phyloP scores from a whole-genome alignment of 2,888 invertebrate species.

The Heteromurus nitidus region DNA sequence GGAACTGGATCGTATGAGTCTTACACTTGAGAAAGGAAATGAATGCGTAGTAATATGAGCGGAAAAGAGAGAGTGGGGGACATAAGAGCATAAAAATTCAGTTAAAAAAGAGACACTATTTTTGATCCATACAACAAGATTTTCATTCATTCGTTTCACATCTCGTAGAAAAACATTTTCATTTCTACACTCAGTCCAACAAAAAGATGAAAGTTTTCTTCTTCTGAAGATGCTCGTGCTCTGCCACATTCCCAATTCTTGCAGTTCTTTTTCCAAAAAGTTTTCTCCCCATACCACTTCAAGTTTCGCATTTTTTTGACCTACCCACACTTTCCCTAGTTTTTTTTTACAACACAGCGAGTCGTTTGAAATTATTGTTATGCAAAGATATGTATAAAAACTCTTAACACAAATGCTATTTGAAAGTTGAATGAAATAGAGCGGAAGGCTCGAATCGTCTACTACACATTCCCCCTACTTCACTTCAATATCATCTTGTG shows the following conservation, averaged over 20 bases:
- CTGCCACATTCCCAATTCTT: background rate
- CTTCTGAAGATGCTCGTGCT: background rate
- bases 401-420: slow-evolving; percentile 32
- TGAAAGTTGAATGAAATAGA: slow-evolving; percentile 51
- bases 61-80: no score
- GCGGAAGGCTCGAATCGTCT: slow-evolving; percentile 35
- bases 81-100: no score
- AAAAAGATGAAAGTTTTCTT: slow-evolving; percentile 10
- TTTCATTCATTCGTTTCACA: slow-evolving; percentile 50
- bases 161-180: slow-evolving; percentile 42
- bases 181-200: slow-evolving; percentile 39
- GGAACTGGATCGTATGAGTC: no score
- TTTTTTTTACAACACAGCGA: background rate
- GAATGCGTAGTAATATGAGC: no score
- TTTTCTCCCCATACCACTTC: background rate
- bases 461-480: no score
- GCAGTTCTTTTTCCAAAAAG: background rate
- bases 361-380: slow-evolving; percentile 25
- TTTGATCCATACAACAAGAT: slow-evolving; percentile 35
- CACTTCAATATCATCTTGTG: no score
- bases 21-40: no score
- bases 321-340: slow-evolving; percentile 33
- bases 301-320: slow-evolving; percentile 23
- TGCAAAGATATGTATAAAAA: slow-evolving; percentile 30
- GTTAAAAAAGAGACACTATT: no score